A percentile compares a stretch with the other conserved stretches of the same genome.
phyloP scores from a whole-genome alignment of 1,140 invertebrate species.

The Marisa cornuarietis region DNA sequence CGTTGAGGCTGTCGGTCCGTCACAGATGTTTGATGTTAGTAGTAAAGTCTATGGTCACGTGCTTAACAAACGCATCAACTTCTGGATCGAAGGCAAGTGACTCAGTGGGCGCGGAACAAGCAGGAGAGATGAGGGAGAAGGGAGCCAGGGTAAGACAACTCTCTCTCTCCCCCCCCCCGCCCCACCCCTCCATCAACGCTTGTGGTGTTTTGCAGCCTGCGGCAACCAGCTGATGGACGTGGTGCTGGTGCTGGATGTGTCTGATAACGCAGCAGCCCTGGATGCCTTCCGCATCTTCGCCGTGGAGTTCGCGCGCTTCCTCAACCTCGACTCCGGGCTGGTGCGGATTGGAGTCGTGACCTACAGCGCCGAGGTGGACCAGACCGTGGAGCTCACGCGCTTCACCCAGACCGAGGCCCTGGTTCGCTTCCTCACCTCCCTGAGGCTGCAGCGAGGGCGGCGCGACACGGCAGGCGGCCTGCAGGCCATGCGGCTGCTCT shows the following conservation, averaged over 20 bases:
- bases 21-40: no score
- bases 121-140: no score
- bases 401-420: slow-evolving; percentile 27
- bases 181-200: no score
- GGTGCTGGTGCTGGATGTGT: slow-evolving; percentile 35
- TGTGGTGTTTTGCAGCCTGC: slow-evolving; percentile 22
- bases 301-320: slow-evolving; percentile 34
- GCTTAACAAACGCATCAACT: no score
- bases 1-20: no score
- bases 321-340: slow-evolving; percentile 44
- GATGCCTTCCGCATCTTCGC: slow-evolving; percentile 11
- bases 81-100: no score
- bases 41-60: no score
- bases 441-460: slow-evolving; percentile 28
- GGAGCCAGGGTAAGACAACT: no score
- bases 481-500: slow-evolving; percentile 38
- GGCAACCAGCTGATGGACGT: slow-evolving; percentile 33
- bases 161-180: no score
- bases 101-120: no score
- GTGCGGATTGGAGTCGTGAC: slow-evolving; percentile 43
- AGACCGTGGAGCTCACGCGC: slow-evolving; percentile 24
- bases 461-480: slow-evolving; percentile 26
- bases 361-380: slow-evolving; percentile 36
- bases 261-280: slow-evolving; percentile 24
- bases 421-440: slow-evolving; percentile 9